These are phyloP conservation scores for Holocentrus rufus DNA, from an alignment of 2,797 vertebrate species.

Conservation along the genomic window DNA sequence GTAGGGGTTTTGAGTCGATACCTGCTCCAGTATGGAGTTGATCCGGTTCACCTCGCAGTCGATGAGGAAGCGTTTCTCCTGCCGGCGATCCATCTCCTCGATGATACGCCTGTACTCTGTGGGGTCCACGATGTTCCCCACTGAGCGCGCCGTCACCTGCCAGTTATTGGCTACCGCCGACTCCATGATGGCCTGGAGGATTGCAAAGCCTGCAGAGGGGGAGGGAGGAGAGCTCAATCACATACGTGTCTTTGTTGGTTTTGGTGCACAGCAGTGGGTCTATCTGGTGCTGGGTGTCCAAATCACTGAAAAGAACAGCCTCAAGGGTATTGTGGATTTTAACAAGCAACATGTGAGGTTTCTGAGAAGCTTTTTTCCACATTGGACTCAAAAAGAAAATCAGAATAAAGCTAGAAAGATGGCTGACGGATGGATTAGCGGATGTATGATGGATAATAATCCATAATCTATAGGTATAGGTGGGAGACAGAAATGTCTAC, in stretches of 20 bases:
- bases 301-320: constrained; percentile 21
- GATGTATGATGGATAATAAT: not conserved
- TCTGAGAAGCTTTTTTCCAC: constrained; percentile 8
- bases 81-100: constrained; percentile 97
- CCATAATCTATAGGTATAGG: constrained; percentile 38
- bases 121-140: constrained; percentile 93
- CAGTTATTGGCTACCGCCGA: constrained; percentile 97
- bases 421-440: too few species aligned
- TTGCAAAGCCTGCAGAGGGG: constrained; percentile 88
- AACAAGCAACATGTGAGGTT: constrained; percentile 11
- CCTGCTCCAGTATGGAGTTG: constrained; percentile 96
- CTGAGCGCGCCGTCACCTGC: constrained; percentile 97
- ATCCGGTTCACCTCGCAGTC: constrained; percentile 97
- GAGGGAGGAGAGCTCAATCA: constrained; percentile 52
- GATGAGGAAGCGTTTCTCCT: constrained; percentile 96
- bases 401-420: not conserved
- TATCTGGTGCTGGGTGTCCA: constrained; percentile 16
- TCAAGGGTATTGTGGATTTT: constrained; percentile 11
- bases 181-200: constrained; percentile 98
- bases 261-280: constrained; percentile 15
- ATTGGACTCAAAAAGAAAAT: not conserved
- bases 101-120: constrained; percentile 95
- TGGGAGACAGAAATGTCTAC: constrained; percentile 1
- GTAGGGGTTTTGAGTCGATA: constrained; percentile 66
- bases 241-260: constrained; percentile 25